Evolutionary conservation across 2,797 vertebrate genomes (phyloP).

Genomic region (Lophius americanus): DNA sequence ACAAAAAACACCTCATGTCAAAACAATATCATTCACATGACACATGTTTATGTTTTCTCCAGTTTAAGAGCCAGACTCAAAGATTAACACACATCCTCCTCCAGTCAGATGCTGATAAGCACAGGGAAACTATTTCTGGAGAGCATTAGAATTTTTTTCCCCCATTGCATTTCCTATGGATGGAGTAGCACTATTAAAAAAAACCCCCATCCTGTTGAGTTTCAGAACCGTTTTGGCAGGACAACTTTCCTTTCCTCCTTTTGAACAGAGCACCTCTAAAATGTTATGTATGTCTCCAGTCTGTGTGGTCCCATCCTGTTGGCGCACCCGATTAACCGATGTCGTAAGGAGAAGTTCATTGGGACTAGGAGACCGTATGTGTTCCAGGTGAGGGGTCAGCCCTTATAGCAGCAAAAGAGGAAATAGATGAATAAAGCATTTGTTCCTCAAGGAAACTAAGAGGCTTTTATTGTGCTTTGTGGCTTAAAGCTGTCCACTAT

Average conservation of each 20-base stretch:
- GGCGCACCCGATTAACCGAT: constrained; percentile 13
- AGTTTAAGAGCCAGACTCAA: too few species aligned
- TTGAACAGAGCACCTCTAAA: constrained; percentile 18
- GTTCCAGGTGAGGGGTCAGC: constrained; percentile 52
- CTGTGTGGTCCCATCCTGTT: constrained; percentile 46
- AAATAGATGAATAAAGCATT: constrained; percentile 48
- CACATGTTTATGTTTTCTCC: too few species aligned
- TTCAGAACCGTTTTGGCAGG: constrained; percentile 1
- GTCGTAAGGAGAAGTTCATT: constrained; percentile 15
- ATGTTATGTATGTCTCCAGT: constrained; percentile 23
- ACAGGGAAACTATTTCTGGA: constrained; percentile 31
- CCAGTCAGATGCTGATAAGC: constrained; percentile 48
- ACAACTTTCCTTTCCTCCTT: constrained; percentile 6
- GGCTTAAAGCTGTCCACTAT: constrained; percentile 55
- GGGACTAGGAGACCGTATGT: neutral
- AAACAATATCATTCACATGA: too few species aligned
- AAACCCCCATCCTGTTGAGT: constrained; percentile 22
- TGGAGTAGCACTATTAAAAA: constrained; percentile 41
- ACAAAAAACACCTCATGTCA: too few species aligned
- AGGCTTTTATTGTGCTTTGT: constrained; percentile 38
- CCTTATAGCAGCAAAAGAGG: constrained; percentile 39
- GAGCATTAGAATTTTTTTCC: constrained; percentile 34
- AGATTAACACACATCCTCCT: constrained; percentile 16
- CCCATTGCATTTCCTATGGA: constrained; percentile 39
- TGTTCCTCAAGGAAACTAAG: constrained; percentile 36